Conservation (phyloP, 2,888 invertebrate species). For the Acronicta aceris region DNA sequence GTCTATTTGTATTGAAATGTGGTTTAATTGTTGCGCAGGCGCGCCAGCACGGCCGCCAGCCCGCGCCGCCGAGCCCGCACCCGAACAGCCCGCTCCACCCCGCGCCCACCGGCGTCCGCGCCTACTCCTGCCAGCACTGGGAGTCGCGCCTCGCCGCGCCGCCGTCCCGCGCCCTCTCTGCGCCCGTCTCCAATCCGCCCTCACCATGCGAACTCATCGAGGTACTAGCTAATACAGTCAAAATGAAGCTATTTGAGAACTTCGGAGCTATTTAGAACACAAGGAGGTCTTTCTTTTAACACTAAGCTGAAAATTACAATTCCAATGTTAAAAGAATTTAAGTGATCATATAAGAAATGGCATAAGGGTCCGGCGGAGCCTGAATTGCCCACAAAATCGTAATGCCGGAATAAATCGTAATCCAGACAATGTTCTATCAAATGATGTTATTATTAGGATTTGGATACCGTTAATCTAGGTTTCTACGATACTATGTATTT, state of each 20-base stretch:
- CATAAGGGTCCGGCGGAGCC: too few relatives aligned
- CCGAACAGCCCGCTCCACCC: constrained; percentile 87
- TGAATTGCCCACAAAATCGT: too few relatives aligned
- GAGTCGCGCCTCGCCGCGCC: constrained; percentile 88
- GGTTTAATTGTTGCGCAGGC: constrained; percentile 64
- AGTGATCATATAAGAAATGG: too few relatives aligned
- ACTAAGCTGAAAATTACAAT: too few relatives aligned
- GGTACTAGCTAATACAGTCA: constrained; percentile 71
- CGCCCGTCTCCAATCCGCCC: constrained; percentile 82
- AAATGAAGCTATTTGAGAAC: not conserved
- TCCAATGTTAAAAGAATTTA: too few relatives aligned
- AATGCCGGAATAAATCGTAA: too few relatives aligned
- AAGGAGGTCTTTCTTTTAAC: not conserved
- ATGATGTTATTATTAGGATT: too few relatives aligned
- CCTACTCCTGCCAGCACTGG: constrained; percentile 90
- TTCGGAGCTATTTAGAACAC: not conserved
- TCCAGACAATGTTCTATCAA: too few relatives aligned
- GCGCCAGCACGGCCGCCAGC: constrained; percentile 89
- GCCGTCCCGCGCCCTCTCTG: constrained; percentile 81
- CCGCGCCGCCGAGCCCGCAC: constrained; percentile 87
- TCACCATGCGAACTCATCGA: constrained; percentile 86
- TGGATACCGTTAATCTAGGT: too few relatives aligned
- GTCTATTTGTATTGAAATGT: constrained; percentile 2
- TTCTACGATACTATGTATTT: too few relatives aligned
- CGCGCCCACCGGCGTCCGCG: constrained; percentile 88